A percentile compares a stretch with the other conserved stretches of the same genome.
These are phyloP conservation scores for Numenius arquata DNA, from an alignment of 2,113 vertebrate species.

Conservation along the genomic window DNA sequence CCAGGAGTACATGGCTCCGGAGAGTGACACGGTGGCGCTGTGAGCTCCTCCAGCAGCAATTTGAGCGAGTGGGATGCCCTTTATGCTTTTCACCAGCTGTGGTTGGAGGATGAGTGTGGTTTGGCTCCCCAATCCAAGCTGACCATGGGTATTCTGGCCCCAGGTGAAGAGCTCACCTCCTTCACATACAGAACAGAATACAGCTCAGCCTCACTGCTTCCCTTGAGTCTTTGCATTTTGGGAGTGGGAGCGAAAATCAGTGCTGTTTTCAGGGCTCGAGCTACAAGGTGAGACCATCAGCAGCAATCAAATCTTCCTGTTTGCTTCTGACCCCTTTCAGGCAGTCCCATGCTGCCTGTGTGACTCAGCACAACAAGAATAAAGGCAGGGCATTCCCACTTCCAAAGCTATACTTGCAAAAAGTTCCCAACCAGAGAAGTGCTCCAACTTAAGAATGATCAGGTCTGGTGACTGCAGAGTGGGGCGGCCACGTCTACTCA, in stretches of 20 bases:
- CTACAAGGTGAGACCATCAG: background rate
- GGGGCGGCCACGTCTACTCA: background rate
- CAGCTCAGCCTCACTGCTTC: background rate
- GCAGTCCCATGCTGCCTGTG: background rate
- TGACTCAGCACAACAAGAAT: background rate
- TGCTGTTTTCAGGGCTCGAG: background rate
- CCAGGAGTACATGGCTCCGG: constrained; percentile 91
- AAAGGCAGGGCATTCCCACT: background rate
- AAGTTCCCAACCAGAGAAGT: background rate
- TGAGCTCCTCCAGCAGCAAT: constrained; percentile 89
- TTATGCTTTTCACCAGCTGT: constrained; percentile 77
- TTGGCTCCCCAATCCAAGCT: constrained; percentile 82
- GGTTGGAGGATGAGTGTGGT: constrained; percentile 59
- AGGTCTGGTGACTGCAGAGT: background rate
- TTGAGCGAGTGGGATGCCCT: constrained; percentile 83
- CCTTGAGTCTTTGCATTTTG: background rate
- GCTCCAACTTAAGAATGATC: background rate
- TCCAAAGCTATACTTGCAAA: background rate
- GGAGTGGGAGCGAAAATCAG: background rate
- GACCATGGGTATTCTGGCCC: constrained; percentile 84
- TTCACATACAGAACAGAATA: constrained; percentile 24
- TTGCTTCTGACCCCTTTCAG: background rate
- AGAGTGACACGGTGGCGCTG: constrained; percentile 84
- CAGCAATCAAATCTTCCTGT: background rate
- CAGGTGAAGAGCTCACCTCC: constrained; percentile 91